Percentiles rank a stretch among this genome's conserved stretches.
phyloP scores from a whole-genome alignment of 2,888 invertebrate species.

The Tenthredo amoena region DNA sequence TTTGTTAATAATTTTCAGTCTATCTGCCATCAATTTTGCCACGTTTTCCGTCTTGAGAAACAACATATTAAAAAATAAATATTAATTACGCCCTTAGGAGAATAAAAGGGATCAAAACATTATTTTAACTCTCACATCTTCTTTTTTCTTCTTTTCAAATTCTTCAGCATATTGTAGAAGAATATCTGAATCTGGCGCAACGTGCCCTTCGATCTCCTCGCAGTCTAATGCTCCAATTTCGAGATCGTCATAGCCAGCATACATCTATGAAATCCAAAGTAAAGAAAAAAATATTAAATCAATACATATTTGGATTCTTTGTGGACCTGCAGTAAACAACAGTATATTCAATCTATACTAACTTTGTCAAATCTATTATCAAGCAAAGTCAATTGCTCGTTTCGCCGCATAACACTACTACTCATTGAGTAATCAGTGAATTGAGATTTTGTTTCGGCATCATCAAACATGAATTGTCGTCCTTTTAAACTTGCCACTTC shows the following conservation, averaged over 20 bases:
- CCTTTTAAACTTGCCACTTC: constrained; percentile 78
- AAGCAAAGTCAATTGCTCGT: constrained; percentile 88
- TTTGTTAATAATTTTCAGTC: constrained; percentile 67
- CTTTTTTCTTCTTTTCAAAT: constrained; percentile 83
- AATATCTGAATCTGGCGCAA: constrained; percentile 85
- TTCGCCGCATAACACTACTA: constrained; percentile 92
- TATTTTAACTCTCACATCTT: constrained; percentile 63
- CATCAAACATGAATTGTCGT: constrained; percentile 78
- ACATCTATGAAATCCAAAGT: constrained; percentile 80
- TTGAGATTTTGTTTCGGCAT: constrained; percentile 91
- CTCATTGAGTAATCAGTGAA: constrained; percentile 97
- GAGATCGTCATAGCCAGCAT: constrained; percentile 91
- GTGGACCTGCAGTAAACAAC: not conserved
- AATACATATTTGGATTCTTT: not conserved
- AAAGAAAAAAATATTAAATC: constrained; percentile 50
- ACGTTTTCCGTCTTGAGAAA: constrained; percentile 70
- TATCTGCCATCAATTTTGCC: constrained; percentile 69
- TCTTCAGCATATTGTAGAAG: constrained; percentile 88
- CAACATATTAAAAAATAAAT: constrained; percentile 25
- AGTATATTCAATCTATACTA: constrained; percentile 58
- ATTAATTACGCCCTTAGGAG: not conserved
- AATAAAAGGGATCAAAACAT: constrained; percentile 12
- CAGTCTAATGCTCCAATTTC: constrained; percentile 94
- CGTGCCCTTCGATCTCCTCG: constrained; percentile 92
- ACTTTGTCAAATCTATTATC: constrained; percentile 95